Percentiles rank a stretch among this genome's conserved stretches.
These are phyloP conservation scores for Manacus vitellinus DNA, from an alignment of 2,113 vertebrate genomes.

Conservation along the genomic window DNA sequence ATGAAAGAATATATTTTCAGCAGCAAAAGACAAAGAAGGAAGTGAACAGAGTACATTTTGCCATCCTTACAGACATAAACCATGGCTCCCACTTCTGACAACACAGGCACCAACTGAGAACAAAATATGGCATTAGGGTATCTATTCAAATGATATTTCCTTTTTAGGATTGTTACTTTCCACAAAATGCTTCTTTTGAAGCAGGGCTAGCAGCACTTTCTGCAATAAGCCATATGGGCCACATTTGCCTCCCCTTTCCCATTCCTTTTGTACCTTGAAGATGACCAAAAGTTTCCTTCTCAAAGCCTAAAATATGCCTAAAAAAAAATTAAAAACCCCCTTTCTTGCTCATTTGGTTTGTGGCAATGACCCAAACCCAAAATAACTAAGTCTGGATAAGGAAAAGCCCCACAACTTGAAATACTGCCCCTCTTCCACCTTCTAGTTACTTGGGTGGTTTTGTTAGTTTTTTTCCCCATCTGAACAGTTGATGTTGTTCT, in stretches of 20 bases:
- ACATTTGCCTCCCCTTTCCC: background rate
- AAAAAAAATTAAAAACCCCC: background rate
- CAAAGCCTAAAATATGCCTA: background rate
- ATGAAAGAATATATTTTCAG: background rate
- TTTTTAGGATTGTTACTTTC: background rate
- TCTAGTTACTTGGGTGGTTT: background rate
- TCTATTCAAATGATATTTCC: background rate
- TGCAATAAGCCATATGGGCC: background rate
- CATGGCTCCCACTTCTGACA: background rate
- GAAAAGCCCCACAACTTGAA: background rate
- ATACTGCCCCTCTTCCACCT: background rate
- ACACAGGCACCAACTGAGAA: background rate
- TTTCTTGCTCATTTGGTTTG: background rate
- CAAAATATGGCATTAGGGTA: background rate
- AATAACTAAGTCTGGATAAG: background rate
- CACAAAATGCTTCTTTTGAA: background rate
- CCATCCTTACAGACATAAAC: background rate
- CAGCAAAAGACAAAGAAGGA: background rate
- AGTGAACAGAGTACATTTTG: background rate
- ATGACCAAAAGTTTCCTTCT: background rate
- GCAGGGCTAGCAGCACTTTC: background rate
- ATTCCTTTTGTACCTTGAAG: background rate
- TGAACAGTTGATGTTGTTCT: background rate
- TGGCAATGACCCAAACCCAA: background rate
- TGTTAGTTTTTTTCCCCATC: background rate